Evolutionary conservation across 1,140 invertebrate genomes (phyloP).

Genomic region (Aphelinus certus): DNA sequence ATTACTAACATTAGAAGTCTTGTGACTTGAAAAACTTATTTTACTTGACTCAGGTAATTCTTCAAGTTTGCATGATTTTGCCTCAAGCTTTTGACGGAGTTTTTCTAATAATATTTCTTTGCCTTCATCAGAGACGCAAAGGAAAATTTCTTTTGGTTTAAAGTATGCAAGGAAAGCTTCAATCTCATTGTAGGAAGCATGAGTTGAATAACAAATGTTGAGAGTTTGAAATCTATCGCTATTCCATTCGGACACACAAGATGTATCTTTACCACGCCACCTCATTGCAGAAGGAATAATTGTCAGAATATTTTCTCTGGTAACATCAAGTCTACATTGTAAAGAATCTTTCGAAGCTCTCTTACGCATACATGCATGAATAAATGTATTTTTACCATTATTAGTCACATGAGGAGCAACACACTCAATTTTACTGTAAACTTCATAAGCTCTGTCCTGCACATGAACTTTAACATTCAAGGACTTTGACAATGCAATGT

Average conservation of each 20-base stretch:
- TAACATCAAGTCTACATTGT: slow-evolving; percentile 46
- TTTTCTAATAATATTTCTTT: slow-evolving; percentile 39
- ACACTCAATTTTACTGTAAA: slow-evolving; percentile 60
- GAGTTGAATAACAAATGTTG: slow-evolving; percentile 73
- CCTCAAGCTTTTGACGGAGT: not conserved
- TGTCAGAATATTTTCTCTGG: slow-evolving; percentile 50
- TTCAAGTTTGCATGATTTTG: slow-evolving; percentile 19
- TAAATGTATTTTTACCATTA: slow-evolving; percentile 51
- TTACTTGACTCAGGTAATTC: not conserved
- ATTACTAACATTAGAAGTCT: slow-evolving; percentile 30
- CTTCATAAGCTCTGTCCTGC: slow-evolving; percentile 48
- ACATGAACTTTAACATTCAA: slow-evolving; percentile 70
- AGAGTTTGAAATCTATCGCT: slow-evolving; percentile 46
- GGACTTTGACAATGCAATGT: slow-evolving; percentile 66
- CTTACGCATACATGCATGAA: slow-evolving; percentile 62
- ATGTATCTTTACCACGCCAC: slow-evolving; percentile 62
- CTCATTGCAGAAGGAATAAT: slow-evolving; percentile 66
- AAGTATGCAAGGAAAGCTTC: slow-evolving; percentile 67
- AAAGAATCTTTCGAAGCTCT: slow-evolving; percentile 35
- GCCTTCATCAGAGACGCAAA: slow-evolving; percentile 62
- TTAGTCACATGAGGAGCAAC: slow-evolving; percentile 60
- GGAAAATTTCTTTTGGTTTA: slow-evolving; percentile 64
- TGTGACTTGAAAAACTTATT: slow-evolving; percentile 37
- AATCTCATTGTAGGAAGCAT: slow-evolving; percentile 71
- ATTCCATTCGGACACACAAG: slow-evolving; percentile 53